Base-by-base conservation (phyloP, 2,888 invertebrate species). In the Piscicola geometra region DNA sequence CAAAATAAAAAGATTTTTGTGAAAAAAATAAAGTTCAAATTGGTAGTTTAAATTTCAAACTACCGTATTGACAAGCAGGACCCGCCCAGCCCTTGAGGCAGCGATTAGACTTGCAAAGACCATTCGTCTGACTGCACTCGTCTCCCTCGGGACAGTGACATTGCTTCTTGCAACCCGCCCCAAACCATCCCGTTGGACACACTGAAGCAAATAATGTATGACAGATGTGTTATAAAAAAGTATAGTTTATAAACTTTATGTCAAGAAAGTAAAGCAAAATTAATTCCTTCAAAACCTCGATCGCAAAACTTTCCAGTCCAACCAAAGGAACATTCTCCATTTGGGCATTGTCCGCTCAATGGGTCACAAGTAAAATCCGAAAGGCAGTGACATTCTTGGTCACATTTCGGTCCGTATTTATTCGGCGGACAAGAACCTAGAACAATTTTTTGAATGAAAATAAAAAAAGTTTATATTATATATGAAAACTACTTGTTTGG, bases 141-240 rank as follows among this genome's bases (percentile, higher is more conserved):
- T 82, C 82, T 50, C 78, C 80, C 1, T 75, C 76, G 18, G 81
- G 82, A 76, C 84, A 84, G 77, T 82, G 82, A 67, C 84, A 84
- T 18, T 71, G 56, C 9, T 64, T 71, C 21, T 36, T 25, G 78
- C 84, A 84, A 73, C 81, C 79, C 15, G 80, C 75, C 5, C 83
- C 83, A 79, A 81, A 84, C 3, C 76, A 80, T 0, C 74, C 78
- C n/a, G 78, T 73, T 21, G 76, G 76, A 77, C 84, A 84, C 0
- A 75, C 84, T 84, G 25, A 25, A n/a, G n/a, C n/a, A n/a, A n/a
- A n/a, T n/a, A n/a, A n/a, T n/a, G n/a, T n/a, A n/a, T n/a, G n/a
- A n/a, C n/a, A n/a, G n/a, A n/a, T n/a, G n/a, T n/a, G n/a, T n/a
- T n/a, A n/a, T n/a, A n/a, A n/a, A n/a, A n/a, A n/a, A n/a, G n/a